phyloP scores from a whole-genome alignment of 2,113 vertebrate genomes.

The Corapipo altera region DNA sequence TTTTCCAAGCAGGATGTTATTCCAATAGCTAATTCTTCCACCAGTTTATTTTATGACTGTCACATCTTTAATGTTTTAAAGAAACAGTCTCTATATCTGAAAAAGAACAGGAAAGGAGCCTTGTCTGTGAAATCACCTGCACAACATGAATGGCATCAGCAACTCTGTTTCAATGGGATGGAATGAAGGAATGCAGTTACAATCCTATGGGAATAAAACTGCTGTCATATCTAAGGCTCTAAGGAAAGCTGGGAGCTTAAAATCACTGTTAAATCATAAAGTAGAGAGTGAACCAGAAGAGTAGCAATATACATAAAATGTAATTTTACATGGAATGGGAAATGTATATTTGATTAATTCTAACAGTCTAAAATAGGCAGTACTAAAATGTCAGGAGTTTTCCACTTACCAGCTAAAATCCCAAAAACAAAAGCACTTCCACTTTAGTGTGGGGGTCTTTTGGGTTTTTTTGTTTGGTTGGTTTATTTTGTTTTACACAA shows the following conservation, averaged over 20 bases:
- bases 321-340: neutral
- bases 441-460: neutral
- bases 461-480: neutral
- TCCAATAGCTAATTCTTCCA: constrained; percentile 11
- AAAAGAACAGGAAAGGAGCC: neutral
- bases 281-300: neutral
- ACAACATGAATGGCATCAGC: neutral
- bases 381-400: neutral
- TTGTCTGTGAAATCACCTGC: neutral
- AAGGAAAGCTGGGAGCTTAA: neutral
- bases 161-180: neutral
- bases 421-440: neutral
- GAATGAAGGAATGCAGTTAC: neutral
- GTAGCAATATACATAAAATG: neutral
- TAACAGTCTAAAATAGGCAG: neutral
- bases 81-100: neutral
- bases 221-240: neutral
- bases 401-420: neutral
- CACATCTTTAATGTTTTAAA: neutral
- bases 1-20: neutral
- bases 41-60: neutral
- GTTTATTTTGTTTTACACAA: neutral
- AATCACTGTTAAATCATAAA: neutral
- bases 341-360: neutral
- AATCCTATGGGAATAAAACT: neutral